phyloP scores from a whole-genome alignment of 2,113 vertebrate species.

The Polyodon spathula region DNA sequence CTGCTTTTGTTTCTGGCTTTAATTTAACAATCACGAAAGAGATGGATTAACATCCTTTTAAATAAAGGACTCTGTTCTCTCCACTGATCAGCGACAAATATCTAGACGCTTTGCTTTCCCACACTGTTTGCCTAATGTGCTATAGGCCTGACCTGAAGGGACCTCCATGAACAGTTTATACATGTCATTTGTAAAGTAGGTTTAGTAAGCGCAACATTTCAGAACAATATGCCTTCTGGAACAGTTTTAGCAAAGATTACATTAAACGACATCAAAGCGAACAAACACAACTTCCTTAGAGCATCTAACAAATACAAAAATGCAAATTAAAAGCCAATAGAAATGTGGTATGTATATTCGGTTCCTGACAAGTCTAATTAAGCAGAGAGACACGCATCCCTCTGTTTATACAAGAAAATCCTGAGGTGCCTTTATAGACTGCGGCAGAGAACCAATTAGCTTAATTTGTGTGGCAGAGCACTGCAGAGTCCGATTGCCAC shows the following conservation, averaged over 20 bases:
- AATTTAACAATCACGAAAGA: too few relatives aligned
- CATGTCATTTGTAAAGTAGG: too few relatives aligned
- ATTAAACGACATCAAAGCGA: not conserved
- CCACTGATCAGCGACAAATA: too few relatives aligned
- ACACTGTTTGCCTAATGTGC: too few relatives aligned
- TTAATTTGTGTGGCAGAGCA: not conserved
- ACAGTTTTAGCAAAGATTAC: not conserved
- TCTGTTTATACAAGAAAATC: not conserved
- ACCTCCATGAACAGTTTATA: too few relatives aligned
- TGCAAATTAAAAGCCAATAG: not conserved
- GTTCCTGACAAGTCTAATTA: not conserved
- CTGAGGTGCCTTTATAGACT: not conserved
- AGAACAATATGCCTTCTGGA: not conserved
- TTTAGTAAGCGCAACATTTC: not conserved
- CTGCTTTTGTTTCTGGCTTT: too few relatives aligned
- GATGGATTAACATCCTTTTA: too few relatives aligned
- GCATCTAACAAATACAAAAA: not conserved
- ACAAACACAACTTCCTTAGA: not conserved
- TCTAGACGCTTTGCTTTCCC: too few relatives aligned
- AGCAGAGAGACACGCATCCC: not conserved
- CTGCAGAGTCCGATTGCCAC: not conserved
- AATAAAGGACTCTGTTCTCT: too few relatives aligned
- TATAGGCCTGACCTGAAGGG: too few relatives aligned
- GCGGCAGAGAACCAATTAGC: not conserved
- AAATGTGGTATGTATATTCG: not conserved